Evolutionary conservation across 2,797 vertebrate genomes (phyloP).

Genomic region (Acridotheres tristis): DNA sequence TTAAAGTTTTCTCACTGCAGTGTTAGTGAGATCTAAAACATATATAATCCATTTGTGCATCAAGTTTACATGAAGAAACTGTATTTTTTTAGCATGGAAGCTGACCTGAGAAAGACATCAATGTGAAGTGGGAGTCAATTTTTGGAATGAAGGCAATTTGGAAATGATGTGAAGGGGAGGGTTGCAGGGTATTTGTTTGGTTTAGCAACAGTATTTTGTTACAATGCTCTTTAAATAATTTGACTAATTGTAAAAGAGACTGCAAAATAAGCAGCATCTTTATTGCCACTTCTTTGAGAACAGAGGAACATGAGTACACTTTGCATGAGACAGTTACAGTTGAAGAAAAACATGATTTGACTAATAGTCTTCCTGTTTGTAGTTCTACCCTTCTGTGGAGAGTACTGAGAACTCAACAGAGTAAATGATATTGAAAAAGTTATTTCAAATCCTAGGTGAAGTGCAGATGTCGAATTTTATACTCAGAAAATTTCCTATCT

Average conservation of each 20-base stretch:
- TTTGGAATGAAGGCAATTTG: background rate
- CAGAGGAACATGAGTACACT: background rate
- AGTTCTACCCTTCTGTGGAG: background rate
- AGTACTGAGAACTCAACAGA: background rate
- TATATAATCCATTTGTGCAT: background rate
- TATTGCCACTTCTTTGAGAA: background rate
- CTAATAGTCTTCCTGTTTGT: slow-evolving; percentile 50
- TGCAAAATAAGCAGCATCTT: background rate
- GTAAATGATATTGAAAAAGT: background rate
- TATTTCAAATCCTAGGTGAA: background rate
- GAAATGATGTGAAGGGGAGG: background rate
- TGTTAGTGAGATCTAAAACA: background rate
- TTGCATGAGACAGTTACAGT: slow-evolving; percentile 44
- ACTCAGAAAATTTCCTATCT: background rate
- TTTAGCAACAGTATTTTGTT: background rate
- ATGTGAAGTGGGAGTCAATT: background rate
- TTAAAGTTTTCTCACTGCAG: background rate
- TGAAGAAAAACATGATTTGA: slow-evolving; percentile 52
- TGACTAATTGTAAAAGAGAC: background rate
- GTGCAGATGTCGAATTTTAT: background rate
- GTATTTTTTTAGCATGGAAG: background rate
- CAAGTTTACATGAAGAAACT: background rate
- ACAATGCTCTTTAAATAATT: background rate
- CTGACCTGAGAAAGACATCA: background rate
- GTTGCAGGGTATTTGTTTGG: background rate